phyloP scores from a whole-genome alignment of 2,888 invertebrate genomes.

The Aradus depressus region DNA sequence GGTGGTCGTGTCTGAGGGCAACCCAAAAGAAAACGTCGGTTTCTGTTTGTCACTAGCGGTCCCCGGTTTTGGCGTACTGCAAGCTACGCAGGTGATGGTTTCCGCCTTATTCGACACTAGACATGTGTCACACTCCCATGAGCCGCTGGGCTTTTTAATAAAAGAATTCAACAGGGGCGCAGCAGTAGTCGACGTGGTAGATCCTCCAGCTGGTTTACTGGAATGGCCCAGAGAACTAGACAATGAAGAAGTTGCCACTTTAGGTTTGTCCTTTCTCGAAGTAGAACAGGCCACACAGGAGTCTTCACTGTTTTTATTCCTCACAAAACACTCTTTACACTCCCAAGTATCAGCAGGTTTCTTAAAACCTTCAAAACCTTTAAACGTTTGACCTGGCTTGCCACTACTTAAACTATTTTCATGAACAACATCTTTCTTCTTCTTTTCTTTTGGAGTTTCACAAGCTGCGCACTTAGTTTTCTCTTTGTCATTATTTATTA shows the following conservation, averaged over 20 bases:
- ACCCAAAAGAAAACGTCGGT: constrained; percentile 26
- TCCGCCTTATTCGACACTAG: constrained; percentile 45
- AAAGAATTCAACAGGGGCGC: constrained; percentile 35
- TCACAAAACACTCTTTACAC: constrained; percentile 51
- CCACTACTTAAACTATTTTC: neutral
- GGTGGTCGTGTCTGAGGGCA: constrained; percentile 10
- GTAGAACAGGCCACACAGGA: constrained; percentile 47
- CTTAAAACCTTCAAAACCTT: constrained; percentile 21
- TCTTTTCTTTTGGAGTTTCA: constrained; percentile 33
- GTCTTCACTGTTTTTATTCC: constrained; percentile 41
- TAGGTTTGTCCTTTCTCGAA: too few species aligned
- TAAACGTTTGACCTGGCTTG: neutral
- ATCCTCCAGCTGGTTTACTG: constrained; percentile 8
- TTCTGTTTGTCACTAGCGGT: constrained; percentile 22
- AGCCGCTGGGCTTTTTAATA: constrained; percentile 37
- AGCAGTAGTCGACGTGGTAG: constrained; percentile 14
- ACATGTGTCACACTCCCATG: constrained; percentile 52
- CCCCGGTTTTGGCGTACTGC: constrained; percentile 45
- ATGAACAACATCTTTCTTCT: neutral
- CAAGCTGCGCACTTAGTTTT: constrained; percentile 45
- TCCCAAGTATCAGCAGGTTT: constrained; percentile 38
- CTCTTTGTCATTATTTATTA: constrained; percentile 46
- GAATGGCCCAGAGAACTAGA: neutral
- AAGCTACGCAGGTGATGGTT: constrained; percentile 45
- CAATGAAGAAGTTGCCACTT: too few species aligned